These are phyloP conservation scores for Sepiola atlantica DNA, from an alignment of 2,888 invertebrate species.

Conservation along the genomic window DNA sequence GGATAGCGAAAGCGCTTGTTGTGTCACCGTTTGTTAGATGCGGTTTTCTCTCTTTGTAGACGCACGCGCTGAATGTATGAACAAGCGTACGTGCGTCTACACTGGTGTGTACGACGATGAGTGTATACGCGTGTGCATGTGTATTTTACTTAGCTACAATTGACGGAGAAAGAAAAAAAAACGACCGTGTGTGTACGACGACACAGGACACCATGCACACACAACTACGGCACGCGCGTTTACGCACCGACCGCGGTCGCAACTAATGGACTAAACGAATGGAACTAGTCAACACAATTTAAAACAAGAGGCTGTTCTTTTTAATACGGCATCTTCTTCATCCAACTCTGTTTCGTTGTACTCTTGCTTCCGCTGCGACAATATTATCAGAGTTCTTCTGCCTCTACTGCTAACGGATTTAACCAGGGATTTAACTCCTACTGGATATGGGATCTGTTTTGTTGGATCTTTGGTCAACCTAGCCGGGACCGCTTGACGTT, in stretches of 20 bases:
- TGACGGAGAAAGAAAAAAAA: neutral
- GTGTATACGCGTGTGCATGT: neutral
- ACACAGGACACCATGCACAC: neutral
- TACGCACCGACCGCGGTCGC: neutral
- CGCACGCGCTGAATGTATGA: neutral
- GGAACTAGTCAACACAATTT: neutral
- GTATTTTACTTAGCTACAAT: neutral
- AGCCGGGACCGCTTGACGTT: neutral
- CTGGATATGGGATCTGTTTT: neutral
- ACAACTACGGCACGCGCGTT: too few species aligned
- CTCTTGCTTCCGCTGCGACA: constrained; percentile 32
- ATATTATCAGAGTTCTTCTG: neutral
- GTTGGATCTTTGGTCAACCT: constrained; percentile 32
- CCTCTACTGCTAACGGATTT: constrained; percentile 2
- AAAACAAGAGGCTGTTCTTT: neutral
- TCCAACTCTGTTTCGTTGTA: neutral
- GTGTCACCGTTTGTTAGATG: neutral
- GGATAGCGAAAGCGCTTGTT: neutral
- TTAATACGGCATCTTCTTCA: neutral
- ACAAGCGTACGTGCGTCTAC: neutral
- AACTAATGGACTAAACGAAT: neutral
- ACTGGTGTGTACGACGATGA: neutral
- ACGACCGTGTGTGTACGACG: neutral
- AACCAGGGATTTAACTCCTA: neutral
- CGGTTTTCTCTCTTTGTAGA: neutral